phyloP scores from a whole-genome alignment of 1,140 invertebrate genomes.

The Bombus impatiens region DNA sequence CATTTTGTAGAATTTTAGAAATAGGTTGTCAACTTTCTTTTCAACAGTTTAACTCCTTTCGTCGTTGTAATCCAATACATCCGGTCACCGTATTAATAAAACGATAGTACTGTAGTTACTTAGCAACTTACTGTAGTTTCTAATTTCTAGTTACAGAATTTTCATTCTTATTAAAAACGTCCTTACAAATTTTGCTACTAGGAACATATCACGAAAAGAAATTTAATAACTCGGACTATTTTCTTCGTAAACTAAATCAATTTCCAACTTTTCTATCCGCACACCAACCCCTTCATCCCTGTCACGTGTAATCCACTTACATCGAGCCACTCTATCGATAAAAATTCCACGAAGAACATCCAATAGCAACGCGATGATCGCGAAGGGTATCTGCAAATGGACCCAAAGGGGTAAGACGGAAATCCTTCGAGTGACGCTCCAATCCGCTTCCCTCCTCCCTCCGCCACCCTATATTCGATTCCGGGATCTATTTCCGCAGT shows the following conservation, averaged over 20 bases:
- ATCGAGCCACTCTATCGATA: neutral
- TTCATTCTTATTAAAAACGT: too few relatives aligned
- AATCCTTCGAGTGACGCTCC: constrained; percentile 21
- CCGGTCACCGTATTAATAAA: too few relatives aligned
- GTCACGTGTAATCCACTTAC: neutral
- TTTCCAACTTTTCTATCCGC: neutral
- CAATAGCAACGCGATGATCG: neutral
- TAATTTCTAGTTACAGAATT: too few relatives aligned
- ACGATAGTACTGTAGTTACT: too few relatives aligned
- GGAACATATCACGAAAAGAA: neutral
- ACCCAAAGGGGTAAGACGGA: constrained; percentile 14
- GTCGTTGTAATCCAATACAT: too few relatives aligned
- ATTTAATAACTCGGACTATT: neutral
- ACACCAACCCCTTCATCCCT: neutral
- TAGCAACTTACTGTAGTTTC: too few relatives aligned
- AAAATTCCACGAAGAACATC: neutral
- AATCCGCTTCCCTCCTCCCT: neutral
- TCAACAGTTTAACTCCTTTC: too few relatives aligned
- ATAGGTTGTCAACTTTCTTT: too few relatives aligned
- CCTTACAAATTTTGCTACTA: neutral
- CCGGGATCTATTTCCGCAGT: constrained; percentile 41
- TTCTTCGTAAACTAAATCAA: neutral
- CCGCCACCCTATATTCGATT: neutral
- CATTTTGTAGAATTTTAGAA: too few relatives aligned
- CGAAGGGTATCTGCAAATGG: neutral